Evolutionary conservation across 2,113 vertebrate genomes (phyloP), one percentile per base, ranked within the genome.

Genomic region (Atherinomorus stipes): DNA sequence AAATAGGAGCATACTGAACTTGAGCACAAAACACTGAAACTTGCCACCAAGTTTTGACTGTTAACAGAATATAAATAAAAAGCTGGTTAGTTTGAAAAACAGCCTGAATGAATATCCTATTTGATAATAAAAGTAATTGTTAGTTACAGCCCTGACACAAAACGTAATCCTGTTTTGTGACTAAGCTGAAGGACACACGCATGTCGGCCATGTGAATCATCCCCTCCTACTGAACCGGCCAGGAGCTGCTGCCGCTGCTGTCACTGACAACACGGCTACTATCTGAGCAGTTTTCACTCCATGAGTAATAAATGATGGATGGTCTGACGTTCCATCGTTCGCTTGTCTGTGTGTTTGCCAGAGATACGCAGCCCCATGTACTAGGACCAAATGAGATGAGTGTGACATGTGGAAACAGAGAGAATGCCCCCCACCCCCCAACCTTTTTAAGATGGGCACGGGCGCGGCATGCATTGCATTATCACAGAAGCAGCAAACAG

Each of bases 251-350:
- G 13, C 12, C 5, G 38, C 12, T 42, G 38, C 28, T 34, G 31
- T 34, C 31, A 7, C 31, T 34, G 31, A 57, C 23, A 53, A 51
- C 42, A 76, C 25, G 15, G 4, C 13, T 28, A 21, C 26, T 69
- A 11, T 71, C 62, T 51, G 58, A 85, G 50, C 42, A 2, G 31
- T 62, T 52, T 71, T 71, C 65, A 61, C 60, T 69, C 42, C 21
- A 2, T 73, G 66, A 71, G 77, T 83, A 83, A 84, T 64, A 71
- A 57, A 83, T 90, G 90, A 92, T 90, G 78, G 88, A 91, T 87
- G 74, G 58, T 19, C 11, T 91, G 89, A 89, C 86, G 90, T 90
- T 90, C 90, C 10, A 3, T 8, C 66, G 67, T 58, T 11, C 21
- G 82, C 76, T 85, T 80, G 83, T 83, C 85, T 64, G 82, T 61